Percentiles rank a stretch among this genome's conserved stretches.
Conservation (phyloP, 2,113 vertebrate genomes). For the Dasyurus viverrinus region DNA sequence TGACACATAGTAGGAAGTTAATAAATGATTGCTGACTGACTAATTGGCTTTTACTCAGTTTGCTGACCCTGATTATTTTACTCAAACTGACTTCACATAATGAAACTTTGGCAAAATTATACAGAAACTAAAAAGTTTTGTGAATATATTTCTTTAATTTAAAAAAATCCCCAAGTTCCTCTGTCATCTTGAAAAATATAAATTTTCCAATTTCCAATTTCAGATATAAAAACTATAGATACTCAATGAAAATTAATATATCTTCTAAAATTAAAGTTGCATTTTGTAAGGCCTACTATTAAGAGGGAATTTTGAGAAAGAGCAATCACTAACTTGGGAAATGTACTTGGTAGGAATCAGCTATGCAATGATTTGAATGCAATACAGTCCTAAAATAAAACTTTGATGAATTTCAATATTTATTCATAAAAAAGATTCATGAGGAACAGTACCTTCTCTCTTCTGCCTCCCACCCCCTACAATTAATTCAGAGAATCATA, state of each 20-base stretch:
- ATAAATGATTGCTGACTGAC: neutral
- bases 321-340: neutral
- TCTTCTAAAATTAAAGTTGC: neutral
- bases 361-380: neutral
- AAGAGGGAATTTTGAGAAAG: neutral
- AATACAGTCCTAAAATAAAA: neutral
- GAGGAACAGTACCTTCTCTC: neutral
- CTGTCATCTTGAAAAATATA: conserved; percentile 4
- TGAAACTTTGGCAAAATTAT: conserved; percentile 21
- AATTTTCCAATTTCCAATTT: neutral
- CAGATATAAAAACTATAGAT: conserved; percentile 25
- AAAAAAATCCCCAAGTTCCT: neutral
- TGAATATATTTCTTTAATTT: conserved; percentile 20
- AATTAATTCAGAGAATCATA: neutral
- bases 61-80: conserved; percentile 1
- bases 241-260: neutral
- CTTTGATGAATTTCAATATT: neutral
- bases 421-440: neutral
- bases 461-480: neutral
- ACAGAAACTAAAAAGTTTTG: conserved; percentile 5
- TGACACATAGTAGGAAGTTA: neutral
- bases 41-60: neutral
- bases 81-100: conserved; percentile 40
- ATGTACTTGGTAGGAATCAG: neutral
- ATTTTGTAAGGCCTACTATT: neutral